Evolutionary conservation across 2,888 invertebrate species (phyloP).

Genomic region (Shargacucullia verbasci): DNA sequence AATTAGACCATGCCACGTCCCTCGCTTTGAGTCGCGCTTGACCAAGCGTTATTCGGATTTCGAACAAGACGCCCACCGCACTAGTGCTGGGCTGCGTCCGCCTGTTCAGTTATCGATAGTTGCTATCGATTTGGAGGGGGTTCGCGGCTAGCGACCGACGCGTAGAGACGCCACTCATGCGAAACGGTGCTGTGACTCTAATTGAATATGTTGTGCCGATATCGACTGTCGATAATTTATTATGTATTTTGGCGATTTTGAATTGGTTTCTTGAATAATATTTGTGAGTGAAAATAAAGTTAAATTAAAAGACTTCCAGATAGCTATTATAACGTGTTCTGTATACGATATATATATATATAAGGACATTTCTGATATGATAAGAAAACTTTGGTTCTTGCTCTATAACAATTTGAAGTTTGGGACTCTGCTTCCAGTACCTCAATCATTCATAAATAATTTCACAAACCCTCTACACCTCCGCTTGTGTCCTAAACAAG

Average conservation of each 20-base stretch:
- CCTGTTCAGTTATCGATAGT: constrained; percentile 71
- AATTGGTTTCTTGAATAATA: not conserved
- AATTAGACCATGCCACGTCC: constrained; percentile 81
- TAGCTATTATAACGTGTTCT: too few relatives aligned
- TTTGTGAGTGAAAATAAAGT: not conserved
- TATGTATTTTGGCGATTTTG: too few relatives aligned
- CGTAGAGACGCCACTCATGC: constrained; percentile 85
- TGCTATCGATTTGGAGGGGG: constrained; percentile 78
- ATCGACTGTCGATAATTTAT: constrained; percentile 51
- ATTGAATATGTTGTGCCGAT: constrained; percentile 79
- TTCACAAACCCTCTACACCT: not conserved
- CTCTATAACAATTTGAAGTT: too few relatives aligned
- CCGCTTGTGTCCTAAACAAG: constrained; percentile 18
- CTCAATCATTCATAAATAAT: not conserved
- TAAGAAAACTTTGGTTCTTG: too few relatives aligned
- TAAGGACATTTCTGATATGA: too few relatives aligned
- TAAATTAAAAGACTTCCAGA: too few relatives aligned
- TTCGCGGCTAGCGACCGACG: constrained; percentile 65
- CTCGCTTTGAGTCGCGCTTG: constrained; percentile 85
- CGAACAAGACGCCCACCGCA: constrained; percentile 78
- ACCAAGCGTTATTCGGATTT: constrained; percentile 86
- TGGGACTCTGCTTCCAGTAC: not conserved
- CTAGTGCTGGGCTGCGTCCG: constrained; percentile 66
- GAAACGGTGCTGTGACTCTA: constrained; percentile 82
- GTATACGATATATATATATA: too few relatives aligned